Conservation (phyloP, 2,797 vertebrate genomes). For the Clarias laeviceps region DNA sequence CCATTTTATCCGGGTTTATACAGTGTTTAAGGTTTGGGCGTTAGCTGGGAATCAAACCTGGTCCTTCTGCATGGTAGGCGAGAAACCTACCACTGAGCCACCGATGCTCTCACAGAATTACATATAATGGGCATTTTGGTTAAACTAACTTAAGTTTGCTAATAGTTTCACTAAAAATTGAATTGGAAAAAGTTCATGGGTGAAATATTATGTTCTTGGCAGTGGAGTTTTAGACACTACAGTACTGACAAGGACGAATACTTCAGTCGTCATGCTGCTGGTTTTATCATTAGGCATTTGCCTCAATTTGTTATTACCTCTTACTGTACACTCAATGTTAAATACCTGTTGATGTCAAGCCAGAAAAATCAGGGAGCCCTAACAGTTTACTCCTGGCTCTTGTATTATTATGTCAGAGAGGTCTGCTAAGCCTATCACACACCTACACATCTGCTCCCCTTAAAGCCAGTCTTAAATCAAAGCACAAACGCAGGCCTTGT, state of each 20-base stretch:
- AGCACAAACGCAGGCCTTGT: constrained; percentile 46
- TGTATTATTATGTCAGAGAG: constrained; percentile 45
- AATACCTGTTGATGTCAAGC: constrained; percentile 36
- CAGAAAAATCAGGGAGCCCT: background rate
- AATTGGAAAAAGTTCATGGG: background rate
- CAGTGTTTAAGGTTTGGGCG: too few relatives aligned
- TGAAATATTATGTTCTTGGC: background rate
- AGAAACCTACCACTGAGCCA: too few relatives aligned
- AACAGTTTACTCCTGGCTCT: constrained; percentile 36
- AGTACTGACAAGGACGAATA: too few relatives aligned
- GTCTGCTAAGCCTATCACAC: constrained; percentile 56
- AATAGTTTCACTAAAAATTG: background rate
- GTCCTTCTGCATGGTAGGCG: too few relatives aligned
- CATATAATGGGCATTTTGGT: background rate
- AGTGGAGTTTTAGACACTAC: background rate
- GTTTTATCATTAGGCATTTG: constrained; percentile 46
- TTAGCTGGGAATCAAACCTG: too few relatives aligned
- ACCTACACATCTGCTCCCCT: constrained; percentile 22
- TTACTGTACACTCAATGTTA: background rate
- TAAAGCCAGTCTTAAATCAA: constrained; percentile 59
- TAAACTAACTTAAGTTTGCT: background rate
- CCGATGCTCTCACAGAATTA: background rate
- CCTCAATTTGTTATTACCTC: constrained; percentile 39
- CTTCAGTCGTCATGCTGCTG: background rate
- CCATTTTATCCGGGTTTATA: too few relatives aligned